Evolutionary conservation across 1,140 invertebrate species (phyloP).

Genomic region (Aphelinus atriplicis): DNA sequence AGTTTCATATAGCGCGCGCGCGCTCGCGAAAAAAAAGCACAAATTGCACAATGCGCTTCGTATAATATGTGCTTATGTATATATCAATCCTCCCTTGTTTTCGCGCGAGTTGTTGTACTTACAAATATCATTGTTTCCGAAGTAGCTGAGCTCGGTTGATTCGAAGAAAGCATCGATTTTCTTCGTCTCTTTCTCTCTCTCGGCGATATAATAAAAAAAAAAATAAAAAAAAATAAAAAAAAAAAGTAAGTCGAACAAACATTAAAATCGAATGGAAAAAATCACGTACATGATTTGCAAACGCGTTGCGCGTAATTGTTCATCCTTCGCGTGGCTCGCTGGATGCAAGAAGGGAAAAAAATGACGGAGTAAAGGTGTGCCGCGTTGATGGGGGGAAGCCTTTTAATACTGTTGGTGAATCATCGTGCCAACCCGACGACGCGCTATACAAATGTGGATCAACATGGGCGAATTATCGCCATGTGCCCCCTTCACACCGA

Average conservation of each 20-base stretch:
- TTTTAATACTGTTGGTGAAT: constrained; percentile 58
- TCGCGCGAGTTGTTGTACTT: not conserved
- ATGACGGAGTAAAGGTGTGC: too few species aligned
- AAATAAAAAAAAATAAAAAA: not conserved
- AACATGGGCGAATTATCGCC: not conserved
- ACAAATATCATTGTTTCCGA: not conserved
- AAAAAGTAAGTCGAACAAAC: not conserved
- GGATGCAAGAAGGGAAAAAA: not conserved
- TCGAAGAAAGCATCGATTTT: constrained; percentile 16
- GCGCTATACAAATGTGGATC: not conserved
- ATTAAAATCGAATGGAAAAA: not conserved
- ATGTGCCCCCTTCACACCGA: constrained; percentile 32
- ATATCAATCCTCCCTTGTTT: too few species aligned
- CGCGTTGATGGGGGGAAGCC: constrained; percentile 20
- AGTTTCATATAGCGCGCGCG: not conserved
- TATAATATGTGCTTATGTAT: not conserved
- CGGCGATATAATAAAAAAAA: not conserved
- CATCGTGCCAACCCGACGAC: constrained; percentile 34
- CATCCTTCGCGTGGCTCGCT: not conserved
- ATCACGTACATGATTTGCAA: not conserved
- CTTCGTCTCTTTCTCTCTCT: constrained; percentile 5
- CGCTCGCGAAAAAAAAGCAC: not conserved
- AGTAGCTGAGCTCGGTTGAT: constrained; percentile 21
- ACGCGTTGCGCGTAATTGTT: not conserved
- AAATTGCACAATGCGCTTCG: not conserved